Evolutionary conservation across 2,888 invertebrate genomes (phyloP).

Genomic region (Microctonus hyperodae): DNA sequence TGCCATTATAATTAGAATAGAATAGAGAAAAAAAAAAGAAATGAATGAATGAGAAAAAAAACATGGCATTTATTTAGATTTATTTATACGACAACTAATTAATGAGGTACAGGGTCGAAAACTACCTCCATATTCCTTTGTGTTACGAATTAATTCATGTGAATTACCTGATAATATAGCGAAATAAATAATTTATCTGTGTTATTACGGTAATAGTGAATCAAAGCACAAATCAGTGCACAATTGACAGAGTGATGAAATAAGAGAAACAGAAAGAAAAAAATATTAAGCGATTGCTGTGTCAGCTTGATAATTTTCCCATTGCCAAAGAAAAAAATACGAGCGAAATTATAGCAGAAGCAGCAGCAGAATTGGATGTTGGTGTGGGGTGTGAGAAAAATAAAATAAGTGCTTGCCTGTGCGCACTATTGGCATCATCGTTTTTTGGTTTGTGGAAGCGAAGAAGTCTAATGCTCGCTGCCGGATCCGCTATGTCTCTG

Average conservation of each 20-base stretch:
- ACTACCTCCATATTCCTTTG: background rate
- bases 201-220: slow-evolving; percentile 13
- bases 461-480: slow-evolving; percentile 60
- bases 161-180: slow-evolving; percentile 21
- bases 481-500: slow-evolving; percentile 60
- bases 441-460: slow-evolving; percentile 59
- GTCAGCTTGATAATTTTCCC: background rate
- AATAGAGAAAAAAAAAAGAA: background rate
- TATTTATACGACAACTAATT: background rate
- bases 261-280: background rate
- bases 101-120: background rate
- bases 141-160: slow-evolving; percentile 14
- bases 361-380: background rate
- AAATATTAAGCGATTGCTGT: slow-evolving; percentile 7
- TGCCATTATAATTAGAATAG: background rate
- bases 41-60: background rate
- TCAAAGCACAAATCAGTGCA: slow-evolving; percentile 25
- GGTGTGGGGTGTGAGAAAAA: slow-evolving; percentile 17
- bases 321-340: background rate
- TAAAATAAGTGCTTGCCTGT: slow-evolving; percentile 59
- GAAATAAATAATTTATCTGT: slow-evolving; percentile 17
- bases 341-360: background rate
- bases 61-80: background rate
- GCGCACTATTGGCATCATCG: slow-evolving; percentile 52
- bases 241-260: background rate